Base-by-base conservation (phyloP, 2,113 vertebrate species). In the Lepus europaeus region DNA sequence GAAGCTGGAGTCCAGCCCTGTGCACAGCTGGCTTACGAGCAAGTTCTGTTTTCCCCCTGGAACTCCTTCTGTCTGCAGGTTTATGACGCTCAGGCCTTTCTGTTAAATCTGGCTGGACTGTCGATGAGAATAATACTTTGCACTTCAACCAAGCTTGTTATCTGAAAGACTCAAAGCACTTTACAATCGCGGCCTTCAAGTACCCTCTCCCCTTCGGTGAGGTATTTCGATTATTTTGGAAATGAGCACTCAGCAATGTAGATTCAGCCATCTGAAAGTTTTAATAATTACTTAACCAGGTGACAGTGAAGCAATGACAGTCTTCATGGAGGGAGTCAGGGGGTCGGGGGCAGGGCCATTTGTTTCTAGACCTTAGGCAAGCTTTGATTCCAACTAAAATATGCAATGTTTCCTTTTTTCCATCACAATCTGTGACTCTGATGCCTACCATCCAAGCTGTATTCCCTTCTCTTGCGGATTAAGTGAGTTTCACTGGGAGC, bases 21-120 rank as follows among this genome's bases (percentile, higher is more conserved):
- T 10, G 45, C 89, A 94, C 96, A 97, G 96, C 96, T 97, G 97
- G 95, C 95, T 92, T 78, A 86, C 20, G 14, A 95, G 95, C 88
- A 92, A 90, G 74, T 88, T 95, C 94, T 79, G n/a, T 92, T 92
- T 94, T 94, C 70, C 69, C 85, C 29, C 74, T 90, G 96, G 95
- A 97, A 91, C 73, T 93, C 85, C 92, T 93, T 95, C 96, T 95
- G 96, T 97, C 96, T 97, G 94, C 96, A 95, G 86, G 89, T 95
- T 96, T 96, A 96, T 63, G 82, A 80, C 49, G 39, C 92, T 86
- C 82, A n/a, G 74, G 81, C 31, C 91, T 95, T 97, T 95, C 56
- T 83, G 82, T 92, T 93, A 95, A 96, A 91, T 95, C 79, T 83
- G 81, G 82, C 59, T 29, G 85, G 78, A 78, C 61, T 93, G 31